A percentile compares a stretch with the other conserved stretches of the same genome.
These are phyloP conservation scores for Notarius lentiginosus DNA, from an alignment of 2,113 vertebrate genomes.

Conservation along the genomic window DNA sequence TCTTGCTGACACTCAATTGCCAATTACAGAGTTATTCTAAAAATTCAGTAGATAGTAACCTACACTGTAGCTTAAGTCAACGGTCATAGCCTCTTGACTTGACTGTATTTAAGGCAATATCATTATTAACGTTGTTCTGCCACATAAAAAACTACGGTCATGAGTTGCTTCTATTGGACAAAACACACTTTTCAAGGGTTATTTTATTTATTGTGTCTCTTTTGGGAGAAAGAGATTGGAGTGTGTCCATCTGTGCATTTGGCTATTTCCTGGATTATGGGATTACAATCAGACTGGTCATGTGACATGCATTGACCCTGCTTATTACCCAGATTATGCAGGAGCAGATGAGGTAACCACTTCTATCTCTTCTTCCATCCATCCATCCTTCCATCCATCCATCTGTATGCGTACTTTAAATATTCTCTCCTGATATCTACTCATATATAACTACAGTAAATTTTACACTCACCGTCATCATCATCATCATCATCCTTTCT, in stretches of 20 bases:
- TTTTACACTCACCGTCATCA: neutral
- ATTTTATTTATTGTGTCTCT: conserved; percentile 1
- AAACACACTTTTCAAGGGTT: neutral
- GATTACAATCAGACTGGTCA: conserved; percentile 70
- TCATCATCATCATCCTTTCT: conserved; percentile 11
- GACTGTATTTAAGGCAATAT: neutral
- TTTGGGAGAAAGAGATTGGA: neutral
- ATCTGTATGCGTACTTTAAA: conserved; percentile 31
- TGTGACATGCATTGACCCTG: conserved; percentile 71
- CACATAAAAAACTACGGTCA: neutral
- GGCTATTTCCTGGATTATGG: conserved; percentile 66
- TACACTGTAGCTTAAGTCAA: neutral
- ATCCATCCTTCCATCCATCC: conserved; percentile 46
- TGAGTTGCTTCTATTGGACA: neutral
- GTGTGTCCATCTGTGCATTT: conserved; percentile 61
- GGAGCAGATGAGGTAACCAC: conserved; percentile 61
- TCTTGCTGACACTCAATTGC: neutral
- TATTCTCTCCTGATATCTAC: conserved; percentile 37
- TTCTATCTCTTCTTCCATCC: conserved; percentile 41
- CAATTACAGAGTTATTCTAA: neutral
- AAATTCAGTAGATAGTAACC: neutral
- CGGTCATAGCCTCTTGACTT: neutral
- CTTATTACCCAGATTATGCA: conserved; percentile 72
- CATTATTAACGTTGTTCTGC: neutral
- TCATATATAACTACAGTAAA: neutral